phyloP scores from a whole-genome alignment of 1,140 invertebrate species.

The Drosophila nigromelanica region DNA sequence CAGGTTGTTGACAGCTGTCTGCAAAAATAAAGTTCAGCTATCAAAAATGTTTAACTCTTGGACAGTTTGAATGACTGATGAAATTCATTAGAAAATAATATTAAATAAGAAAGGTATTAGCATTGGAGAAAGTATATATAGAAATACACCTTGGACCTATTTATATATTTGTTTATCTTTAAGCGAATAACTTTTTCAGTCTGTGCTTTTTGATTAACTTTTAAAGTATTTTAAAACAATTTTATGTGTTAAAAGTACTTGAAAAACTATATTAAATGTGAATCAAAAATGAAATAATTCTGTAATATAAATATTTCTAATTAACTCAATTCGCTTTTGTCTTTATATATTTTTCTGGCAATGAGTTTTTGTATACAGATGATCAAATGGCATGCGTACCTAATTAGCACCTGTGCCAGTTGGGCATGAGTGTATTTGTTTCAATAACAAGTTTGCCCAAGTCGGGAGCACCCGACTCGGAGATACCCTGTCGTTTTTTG shows the following conservation, averaged over 20 bases:
- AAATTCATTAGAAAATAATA: constrained; percentile 5
- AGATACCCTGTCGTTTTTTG: too few relatives aligned
- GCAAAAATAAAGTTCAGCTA: neutral
- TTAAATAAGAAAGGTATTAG: too few relatives aligned
- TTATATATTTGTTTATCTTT: too few relatives aligned
- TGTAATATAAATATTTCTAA: constrained; percentile 1
- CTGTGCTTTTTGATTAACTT: too few relatives aligned
- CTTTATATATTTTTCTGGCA: neutral
- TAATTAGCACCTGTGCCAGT: constrained; percentile 62
- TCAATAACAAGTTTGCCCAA: neutral
- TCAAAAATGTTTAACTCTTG: neutral
- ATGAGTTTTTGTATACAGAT: constrained; percentile 28
- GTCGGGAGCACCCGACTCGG: too few relatives aligned
- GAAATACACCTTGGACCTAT: too few relatives aligned
- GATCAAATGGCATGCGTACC: constrained; percentile 67
- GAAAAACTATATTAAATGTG: neutral
- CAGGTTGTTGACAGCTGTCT: constrained; percentile 23
- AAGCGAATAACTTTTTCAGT: too few relatives aligned
- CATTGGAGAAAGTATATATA: too few relatives aligned
- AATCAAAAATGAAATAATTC: constrained; percentile 1
- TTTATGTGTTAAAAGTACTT: too few relatives aligned
- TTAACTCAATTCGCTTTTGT: constrained; percentile 3
- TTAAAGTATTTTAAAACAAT: too few relatives aligned
- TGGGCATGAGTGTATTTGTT: constrained; percentile 32
- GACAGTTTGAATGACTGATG: constrained; percentile 8